Evolutionary conservation across 2,888 invertebrate species (phyloP), one percentile per base, ranked within the genome.

Genomic region (Oxytorus armatus): DNA sequence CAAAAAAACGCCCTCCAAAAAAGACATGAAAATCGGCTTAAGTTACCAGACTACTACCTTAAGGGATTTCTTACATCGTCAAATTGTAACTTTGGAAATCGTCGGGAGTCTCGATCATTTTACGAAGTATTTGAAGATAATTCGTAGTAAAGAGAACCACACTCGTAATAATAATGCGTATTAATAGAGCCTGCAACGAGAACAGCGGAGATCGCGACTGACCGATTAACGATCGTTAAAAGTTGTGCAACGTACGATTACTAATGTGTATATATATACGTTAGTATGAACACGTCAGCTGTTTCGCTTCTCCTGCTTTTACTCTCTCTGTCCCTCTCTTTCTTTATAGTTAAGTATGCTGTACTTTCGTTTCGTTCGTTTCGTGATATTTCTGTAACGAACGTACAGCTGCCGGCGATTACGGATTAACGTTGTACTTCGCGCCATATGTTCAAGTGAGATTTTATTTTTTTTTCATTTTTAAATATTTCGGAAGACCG

Each of bases 281-380:
- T 51, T 21, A 44, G 16, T 49, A 53, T 23, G 39, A 14, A 66
- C 70, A 36, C 70, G 65, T 72, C 65, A 77, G 65, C 49, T 74
- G 49, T 53, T 66, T 68, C 36, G 77, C 57, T 72, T 72, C 77
- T 72, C 65, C 53, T 39, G 25, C 72, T 65, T 77, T 8, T 29
- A n/a, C 29, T 16, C 8, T 36, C 36, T 33, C 14, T 33, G 7
- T 25, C 18, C n/a, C 42, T 11, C 18, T n/a, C 36, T 10, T 16
- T 25, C 11, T 23, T 5, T 23, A 51, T 47, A 25, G 21, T n/a
- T 42, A 42, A 51, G 57, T 51, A 25, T 44, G 29, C 49, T 65
- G 57, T 49, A 77, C 77, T 77, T 77, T 77, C 77, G 65, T 77
- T 77, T 77, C 57, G 39, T 77, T 77, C 77, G 65, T 77, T 77